Evolutionary conservation across 2,888 invertebrate species (phyloP).

Genomic region (Zaprionus bogoriensis): DNA sequence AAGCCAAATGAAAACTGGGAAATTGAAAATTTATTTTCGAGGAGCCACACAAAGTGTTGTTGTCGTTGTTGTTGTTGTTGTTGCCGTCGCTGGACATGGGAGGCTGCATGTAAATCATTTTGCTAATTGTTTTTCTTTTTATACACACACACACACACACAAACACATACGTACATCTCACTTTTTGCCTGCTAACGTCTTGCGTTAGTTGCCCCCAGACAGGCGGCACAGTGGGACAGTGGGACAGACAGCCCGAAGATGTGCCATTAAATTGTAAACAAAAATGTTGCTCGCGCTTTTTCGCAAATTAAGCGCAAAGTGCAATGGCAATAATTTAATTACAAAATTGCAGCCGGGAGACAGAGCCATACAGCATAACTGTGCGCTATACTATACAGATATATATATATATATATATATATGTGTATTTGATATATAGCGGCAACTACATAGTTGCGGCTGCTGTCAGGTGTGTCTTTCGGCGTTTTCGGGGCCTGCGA

Average conservation of each 20-base stretch:
- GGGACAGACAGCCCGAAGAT: conserved; percentile 39
- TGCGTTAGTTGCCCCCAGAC: conserved; percentile 11
- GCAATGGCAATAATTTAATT: conserved; percentile 74
- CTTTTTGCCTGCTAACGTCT: conserved; percentile 40
- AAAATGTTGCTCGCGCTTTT: conserved; percentile 32
- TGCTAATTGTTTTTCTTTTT: conserved; percentile 69
- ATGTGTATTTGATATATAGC: conserved; percentile 3
- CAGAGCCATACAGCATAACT: too few species aligned
- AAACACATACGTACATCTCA: too few species aligned
- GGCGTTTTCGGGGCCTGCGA: conserved; percentile 2
- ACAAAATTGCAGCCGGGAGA: conserved; percentile 46
- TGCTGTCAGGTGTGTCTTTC: conserved; percentile 30
- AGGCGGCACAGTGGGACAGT: not conserved
- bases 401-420: not conserved
- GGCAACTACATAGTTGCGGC: conserved; percentile 39
- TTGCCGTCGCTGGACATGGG: conserved; percentile 59
- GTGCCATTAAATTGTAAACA: conserved; percentile 72
- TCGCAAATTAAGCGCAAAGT: conserved; percentile 65
- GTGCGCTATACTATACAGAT: too few species aligned
- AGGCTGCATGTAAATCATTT: conserved; percentile 75
- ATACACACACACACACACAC: too few species aligned
- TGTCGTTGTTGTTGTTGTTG: conserved; percentile 12
- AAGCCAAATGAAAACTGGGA: conserved; percentile 41
- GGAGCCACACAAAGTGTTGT: conserved; percentile 18
- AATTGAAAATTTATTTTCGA: conserved; percentile 47